These are phyloP conservation scores for Agrilus planipennis DNA, from an alignment of 1,140 invertebrate species.

Conservation along the genomic window DNA sequence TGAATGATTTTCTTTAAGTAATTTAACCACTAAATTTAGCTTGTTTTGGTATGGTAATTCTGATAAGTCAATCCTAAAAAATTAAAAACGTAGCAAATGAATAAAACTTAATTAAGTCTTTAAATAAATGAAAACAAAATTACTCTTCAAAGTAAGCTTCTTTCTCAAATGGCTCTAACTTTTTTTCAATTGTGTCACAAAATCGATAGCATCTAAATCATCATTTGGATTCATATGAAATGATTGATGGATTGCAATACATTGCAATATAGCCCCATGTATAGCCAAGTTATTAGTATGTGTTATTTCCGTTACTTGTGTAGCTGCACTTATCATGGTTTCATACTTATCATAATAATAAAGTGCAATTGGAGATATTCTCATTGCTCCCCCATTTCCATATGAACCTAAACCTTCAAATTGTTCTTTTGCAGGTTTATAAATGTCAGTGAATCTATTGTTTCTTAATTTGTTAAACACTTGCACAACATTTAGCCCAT, in stretches of 20 bases:
- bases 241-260: slow-evolving; percentile 44
- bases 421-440: slow-evolving; percentile 51
- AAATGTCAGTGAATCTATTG: slow-evolving; percentile 47
- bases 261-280: slow-evolving; percentile 54
- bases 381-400: slow-evolving; percentile 71
- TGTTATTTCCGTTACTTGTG: slow-evolving; percentile 47
- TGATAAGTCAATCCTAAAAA: slow-evolving; percentile 10
- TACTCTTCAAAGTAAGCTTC: too few species aligned
- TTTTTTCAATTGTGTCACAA: too few species aligned
- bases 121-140: too few species aligned
- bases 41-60: slow-evolving; percentile 37
- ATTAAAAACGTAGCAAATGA: too few species aligned
- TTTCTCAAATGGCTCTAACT: too few species aligned
- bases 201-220: slow-evolving; percentile 37
- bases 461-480: slow-evolving; percentile 51
- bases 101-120: too few species aligned
- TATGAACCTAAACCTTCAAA: slow-evolving; percentile 61
- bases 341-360: slow-evolving; percentile 44
- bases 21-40: slow-evolving; percentile 37
- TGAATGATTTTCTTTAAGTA: slow-evolving; percentile 7
- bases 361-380: slow-evolving; percentile 57
- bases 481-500: slow-evolving; percentile 48
- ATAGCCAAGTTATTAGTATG: slow-evolving; percentile 53
- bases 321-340: slow-evolving; percentile 39
- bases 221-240: slow-evolving; percentile 36